Evolutionary conservation across 2,797 vertebrate genomes (phyloP).

Genomic region (Sebastes aleutianus): DNA sequence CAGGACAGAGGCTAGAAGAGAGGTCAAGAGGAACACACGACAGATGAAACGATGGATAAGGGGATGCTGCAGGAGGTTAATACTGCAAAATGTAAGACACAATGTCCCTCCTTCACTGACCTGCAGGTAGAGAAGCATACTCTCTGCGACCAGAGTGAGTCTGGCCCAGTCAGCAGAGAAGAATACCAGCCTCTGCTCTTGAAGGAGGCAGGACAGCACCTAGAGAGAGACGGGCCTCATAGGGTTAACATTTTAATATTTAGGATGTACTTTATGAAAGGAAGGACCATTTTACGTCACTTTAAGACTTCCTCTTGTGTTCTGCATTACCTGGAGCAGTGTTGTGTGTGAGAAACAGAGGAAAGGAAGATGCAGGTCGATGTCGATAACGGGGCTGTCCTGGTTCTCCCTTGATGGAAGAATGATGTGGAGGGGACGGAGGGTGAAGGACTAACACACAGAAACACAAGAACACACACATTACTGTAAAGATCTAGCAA

Average conservation of each 20-base stretch:
- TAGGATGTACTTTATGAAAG: background rate
- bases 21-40: slow-evolving; percentile 55
- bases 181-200: slow-evolving; percentile 90
- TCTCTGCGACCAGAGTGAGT: slow-evolving; percentile 90
- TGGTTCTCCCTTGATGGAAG: slow-evolving; percentile 90
- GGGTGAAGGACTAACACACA: slow-evolving; percentile 80
- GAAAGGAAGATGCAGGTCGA: slow-evolving; percentile 94
- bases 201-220: slow-evolving; percentile 87
- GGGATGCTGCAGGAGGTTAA: background rate
- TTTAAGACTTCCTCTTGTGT: background rate
- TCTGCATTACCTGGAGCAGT: slow-evolving; percentile 75
- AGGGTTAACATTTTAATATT: background rate
- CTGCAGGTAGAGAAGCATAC: slow-evolving; percentile 89
- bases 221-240: slow-evolving; percentile 45
- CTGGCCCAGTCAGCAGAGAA: slow-evolving; percentile 92
- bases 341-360: slow-evolving; percentile 85
- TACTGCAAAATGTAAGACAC: background rate
- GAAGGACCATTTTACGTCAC: background rate
- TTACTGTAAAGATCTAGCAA: background rate
- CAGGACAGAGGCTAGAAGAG: slow-evolving; percentile 87
- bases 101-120: slow-evolving; percentile 36
- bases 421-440: slow-evolving; percentile 90
- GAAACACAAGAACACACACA: background rate
- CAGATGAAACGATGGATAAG: background rate
- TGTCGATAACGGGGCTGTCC: slow-evolving; percentile 88